Conservation (phyloP, 2,888 invertebrate species). For the Drosophila quinaria region DNA sequence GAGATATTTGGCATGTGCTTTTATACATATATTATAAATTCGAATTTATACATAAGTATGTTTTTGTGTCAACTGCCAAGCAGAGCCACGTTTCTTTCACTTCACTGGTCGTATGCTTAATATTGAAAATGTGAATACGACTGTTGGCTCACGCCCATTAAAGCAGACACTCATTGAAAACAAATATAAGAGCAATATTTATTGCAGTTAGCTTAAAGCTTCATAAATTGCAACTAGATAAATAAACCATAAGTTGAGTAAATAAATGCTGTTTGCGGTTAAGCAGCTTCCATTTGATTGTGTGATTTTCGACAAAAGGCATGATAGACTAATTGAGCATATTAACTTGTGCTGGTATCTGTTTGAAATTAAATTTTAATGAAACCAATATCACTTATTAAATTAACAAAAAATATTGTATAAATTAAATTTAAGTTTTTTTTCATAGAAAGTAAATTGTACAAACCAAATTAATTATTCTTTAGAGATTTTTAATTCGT, state of each 20-base stretch:
- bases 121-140: constrained; percentile 32
- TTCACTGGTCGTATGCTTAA: constrained; percentile 42
- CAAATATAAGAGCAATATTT: constrained; percentile 30
- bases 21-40: constrained; percentile 19
- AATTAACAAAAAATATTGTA: neutral
- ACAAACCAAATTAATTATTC: neutral
- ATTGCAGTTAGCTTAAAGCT: constrained; percentile 12
- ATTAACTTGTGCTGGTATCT: neutral
- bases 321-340: neutral
- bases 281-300: neutral
- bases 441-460: neutral
- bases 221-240: constrained; percentile 14
- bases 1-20: constrained; percentile 50
- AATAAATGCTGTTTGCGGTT: neutral
- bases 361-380: neutral
- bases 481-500: neutral
- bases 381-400: neutral
- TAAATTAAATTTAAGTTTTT: too few species aligned
- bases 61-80: constrained; percentile 22
- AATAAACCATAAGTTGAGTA: constrained; percentile 1
- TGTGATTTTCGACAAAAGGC: neutral
- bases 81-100: constrained; percentile 22
- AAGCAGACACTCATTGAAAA: constrained; percentile 5
- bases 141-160: constrained; percentile 1
- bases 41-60: constrained; percentile 4